phyloP scores from a whole-genome alignment of 2,888 invertebrate species.

The Pycnomerus fuliginosus region DNA sequence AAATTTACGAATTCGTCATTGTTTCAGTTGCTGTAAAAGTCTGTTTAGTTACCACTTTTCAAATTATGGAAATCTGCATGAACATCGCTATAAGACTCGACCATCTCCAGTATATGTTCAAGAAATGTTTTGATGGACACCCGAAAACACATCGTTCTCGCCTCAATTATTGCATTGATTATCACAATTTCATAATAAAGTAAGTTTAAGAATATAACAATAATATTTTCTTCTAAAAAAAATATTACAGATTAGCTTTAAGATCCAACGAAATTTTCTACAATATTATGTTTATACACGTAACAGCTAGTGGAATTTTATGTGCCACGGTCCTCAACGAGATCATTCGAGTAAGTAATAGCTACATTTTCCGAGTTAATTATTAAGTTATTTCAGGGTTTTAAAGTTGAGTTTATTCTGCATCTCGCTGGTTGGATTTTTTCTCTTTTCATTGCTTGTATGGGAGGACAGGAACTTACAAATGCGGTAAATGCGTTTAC shows the following conservation, averaged over 20 bases:
- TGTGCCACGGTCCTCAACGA: neutral
- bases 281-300: conserved; percentile 1
- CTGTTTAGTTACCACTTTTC: no score
- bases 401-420: neutral
- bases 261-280: conserved; percentile 1
- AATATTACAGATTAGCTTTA: neutral
- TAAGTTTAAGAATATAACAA: neutral
- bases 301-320: neutral
- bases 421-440: conserved; percentile 3
- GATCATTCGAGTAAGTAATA: neutral
- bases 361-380: neutral
- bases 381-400: neutral
- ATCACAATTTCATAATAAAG: conserved; percentile 3
- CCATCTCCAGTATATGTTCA: no score
- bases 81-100: no score
- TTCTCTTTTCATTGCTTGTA: conserved; percentile 2
- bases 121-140: conserved; percentile 1
- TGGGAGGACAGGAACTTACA: neutral
- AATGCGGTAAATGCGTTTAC: conserved; percentile 3
- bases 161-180: conserved; percentile 1
- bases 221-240: neutral
- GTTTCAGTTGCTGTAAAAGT: no score
- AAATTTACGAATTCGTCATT: no score
- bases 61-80: no score
- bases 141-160: neutral